Conservation (phyloP, 2,113 vertebrate species). For the Nansenia antarctica region DNA sequence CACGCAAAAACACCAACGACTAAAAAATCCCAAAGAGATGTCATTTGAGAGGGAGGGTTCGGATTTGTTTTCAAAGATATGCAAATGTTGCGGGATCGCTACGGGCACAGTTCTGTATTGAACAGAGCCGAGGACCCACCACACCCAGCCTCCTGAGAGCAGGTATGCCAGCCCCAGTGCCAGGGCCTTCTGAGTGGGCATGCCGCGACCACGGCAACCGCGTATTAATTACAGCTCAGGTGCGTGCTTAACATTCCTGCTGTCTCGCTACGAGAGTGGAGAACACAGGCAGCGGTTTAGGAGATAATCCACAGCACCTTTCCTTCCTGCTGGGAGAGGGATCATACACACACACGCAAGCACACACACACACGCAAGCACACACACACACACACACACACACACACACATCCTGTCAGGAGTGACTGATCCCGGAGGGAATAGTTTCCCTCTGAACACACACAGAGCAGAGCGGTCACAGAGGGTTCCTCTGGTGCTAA, state of each 20-base stretch:
- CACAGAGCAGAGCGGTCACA: too few species aligned
- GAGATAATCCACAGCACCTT: conserved; percentile 40
- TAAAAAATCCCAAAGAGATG: too few species aligned
- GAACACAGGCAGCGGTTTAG: conserved; percentile 52
- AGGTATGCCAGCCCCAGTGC: conserved; percentile 41
- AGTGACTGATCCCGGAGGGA: conserved; percentile 44
- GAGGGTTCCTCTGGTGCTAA: too few species aligned
- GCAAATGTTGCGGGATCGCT: too few species aligned
- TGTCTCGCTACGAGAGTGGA: conserved; percentile 45
- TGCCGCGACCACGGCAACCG: conserved; percentile 40
- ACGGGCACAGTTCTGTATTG: too few species aligned
- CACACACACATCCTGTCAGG: not conserved
- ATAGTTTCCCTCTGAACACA: conserved; percentile 35
- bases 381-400: too few species aligned
- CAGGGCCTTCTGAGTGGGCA: conserved; percentile 45
- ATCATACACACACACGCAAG: too few species aligned
- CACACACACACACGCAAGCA: too few species aligned
- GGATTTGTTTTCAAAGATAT: too few species aligned
- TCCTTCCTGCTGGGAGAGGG: conserved; percentile 27
- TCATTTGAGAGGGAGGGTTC: too few species aligned
- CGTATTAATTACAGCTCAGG: conserved; percentile 54
- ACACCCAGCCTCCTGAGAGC: conserved; percentile 42
- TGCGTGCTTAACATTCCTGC: conserved; percentile 60
- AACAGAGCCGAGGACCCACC: too few species aligned
- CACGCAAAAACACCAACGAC: too few species aligned